Evolutionary conservation across 2,888 invertebrate species (phyloP).

Genomic region (Minunthozetes semirufus): DNA sequence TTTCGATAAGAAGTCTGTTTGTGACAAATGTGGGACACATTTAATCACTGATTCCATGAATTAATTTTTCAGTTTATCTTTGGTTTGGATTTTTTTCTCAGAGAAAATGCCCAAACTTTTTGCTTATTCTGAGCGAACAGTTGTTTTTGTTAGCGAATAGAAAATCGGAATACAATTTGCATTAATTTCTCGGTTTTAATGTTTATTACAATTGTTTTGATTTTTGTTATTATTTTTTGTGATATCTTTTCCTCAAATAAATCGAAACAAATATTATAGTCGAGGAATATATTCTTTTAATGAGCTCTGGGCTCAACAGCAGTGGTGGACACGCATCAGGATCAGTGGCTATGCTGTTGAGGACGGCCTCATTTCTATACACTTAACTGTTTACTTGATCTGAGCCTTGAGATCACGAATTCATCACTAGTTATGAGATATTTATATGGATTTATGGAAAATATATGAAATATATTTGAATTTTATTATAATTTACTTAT

Average conservation of each 20-base stretch:
- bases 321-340: too few species aligned
- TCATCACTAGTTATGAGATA: background rate
- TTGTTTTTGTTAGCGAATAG: background rate
- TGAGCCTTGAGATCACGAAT: background rate
- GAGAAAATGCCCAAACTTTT: too few species aligned
- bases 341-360: too few species aligned
- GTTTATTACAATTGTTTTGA: background rate
- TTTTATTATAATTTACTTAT: too few species aligned
- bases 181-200: background rate
- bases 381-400: too few species aligned
- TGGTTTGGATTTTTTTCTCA: too few species aligned
- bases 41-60: background rate
- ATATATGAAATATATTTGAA: background rate
- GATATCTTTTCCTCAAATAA: background rate
- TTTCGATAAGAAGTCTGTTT: background rate
- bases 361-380: too few species aligned
- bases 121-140: background rate
- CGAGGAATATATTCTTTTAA: background rate
- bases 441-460: background rate
- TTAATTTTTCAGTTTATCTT: too few species aligned
- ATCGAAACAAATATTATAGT: background rate
- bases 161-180: background rate
- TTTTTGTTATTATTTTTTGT: background rate
- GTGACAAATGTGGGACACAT: slow-evolving; percentile 27
- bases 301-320: background rate